Evolutionary conservation across 2,888 invertebrate species (phyloP), one percentile per base, ranked within the genome.

Genomic region (Dichetophora obliterata): DNA sequence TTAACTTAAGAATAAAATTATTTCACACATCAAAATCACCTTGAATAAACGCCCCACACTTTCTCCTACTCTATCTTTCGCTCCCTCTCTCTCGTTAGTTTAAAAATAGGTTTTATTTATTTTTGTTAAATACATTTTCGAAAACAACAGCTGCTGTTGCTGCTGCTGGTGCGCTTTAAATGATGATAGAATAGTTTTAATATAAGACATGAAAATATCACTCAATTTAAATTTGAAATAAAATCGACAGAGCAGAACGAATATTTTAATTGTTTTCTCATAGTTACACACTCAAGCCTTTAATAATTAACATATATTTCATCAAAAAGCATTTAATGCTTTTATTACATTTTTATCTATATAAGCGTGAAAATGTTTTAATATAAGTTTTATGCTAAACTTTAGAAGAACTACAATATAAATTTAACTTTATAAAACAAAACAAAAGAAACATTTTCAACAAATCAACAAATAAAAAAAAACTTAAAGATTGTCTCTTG

Each of bases 91-190:
- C 19, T 52, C 63, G 27, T 34, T 19, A 54, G 34, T 37, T 74
- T 65, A 74, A 66, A 74, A 74, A 74, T 74, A 66, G 57, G 3
- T 52, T 48, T 50, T 61, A 31, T 48, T 73, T 63, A 34, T 74
- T 65, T 52, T 74, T 6, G 16, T 22, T 27, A 27, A 50, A 34
- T 65, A 31, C 52, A 66, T 34, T 73, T 73, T 73, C 14, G 22
- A 52, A 73, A 73, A 74, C 74, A 52, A 65, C 74, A 74, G 74
- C 66, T 74, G 72, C 72, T 74, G 72, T 61, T 74, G 72, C 72
- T 74, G 72, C 72, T 74, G 72, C 72, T 24, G 9, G n/a, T 27
- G 59, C 8, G 72, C 24, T 48, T 59, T 5, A 8, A 43, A 11
- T 65, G 34, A 14, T 65, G 37, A 5, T 63, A 63, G 24, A 19